phyloP scores from a whole-genome alignment of 37 sponge, comb jelly and placozoan species.

The Spongilla lacustris region DNA sequence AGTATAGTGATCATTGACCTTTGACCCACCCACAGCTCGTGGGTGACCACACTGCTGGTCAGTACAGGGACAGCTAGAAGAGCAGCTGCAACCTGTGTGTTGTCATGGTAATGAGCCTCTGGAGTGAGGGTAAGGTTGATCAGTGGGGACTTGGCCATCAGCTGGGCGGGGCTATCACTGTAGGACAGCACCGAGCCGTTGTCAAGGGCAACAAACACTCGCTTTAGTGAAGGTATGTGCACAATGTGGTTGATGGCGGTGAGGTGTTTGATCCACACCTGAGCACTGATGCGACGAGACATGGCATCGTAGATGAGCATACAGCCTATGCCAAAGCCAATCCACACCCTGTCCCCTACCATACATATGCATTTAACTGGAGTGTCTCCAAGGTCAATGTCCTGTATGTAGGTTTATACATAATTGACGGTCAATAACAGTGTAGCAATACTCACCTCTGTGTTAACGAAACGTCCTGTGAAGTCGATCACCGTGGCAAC shows the following conservation, averaged over 20 bases:
- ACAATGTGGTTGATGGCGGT: slow-evolving; percentile 45
- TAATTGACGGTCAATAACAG: neutral
- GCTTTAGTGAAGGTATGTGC: slow-evolving; percentile 26
- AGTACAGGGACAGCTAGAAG: slow-evolving; percentile 22
- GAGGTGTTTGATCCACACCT: slow-evolving; percentile 53
- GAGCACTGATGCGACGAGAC: slow-evolving; percentile 32
- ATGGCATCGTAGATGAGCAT: slow-evolving; percentile 62
- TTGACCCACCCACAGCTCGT: slow-evolving; percentile 84
- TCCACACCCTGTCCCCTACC: slow-evolving; percentile 71
- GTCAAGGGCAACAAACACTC: slow-evolving; percentile 53
- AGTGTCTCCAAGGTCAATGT: slow-evolving; percentile 69
- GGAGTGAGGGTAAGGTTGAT: slow-evolving; percentile 1
- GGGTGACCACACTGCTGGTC: neutral
- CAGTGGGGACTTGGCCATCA: neutral
- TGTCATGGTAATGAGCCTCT: slow-evolving; percentile 12
- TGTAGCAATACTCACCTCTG: slow-evolving; percentile 38
- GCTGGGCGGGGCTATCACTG: slow-evolving; percentile 13
- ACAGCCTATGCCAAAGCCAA: slow-evolving; percentile 83
- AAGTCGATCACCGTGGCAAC: slow-evolving; percentile 56
- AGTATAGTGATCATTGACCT: slow-evolving; percentile 50
- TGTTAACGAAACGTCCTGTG: slow-evolving; percentile 39
- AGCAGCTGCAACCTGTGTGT: slow-evolving; percentile 19
- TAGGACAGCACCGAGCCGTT: slow-evolving; percentile 59
- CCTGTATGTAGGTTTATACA: slow-evolving; percentile 26
- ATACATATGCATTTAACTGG: slow-evolving; percentile 48